Evolutionary conservation across 2,888 invertebrate genomes (phyloP), one percentile per base, ranked within the genome.

Genomic region (Theretra japonica): DNA sequence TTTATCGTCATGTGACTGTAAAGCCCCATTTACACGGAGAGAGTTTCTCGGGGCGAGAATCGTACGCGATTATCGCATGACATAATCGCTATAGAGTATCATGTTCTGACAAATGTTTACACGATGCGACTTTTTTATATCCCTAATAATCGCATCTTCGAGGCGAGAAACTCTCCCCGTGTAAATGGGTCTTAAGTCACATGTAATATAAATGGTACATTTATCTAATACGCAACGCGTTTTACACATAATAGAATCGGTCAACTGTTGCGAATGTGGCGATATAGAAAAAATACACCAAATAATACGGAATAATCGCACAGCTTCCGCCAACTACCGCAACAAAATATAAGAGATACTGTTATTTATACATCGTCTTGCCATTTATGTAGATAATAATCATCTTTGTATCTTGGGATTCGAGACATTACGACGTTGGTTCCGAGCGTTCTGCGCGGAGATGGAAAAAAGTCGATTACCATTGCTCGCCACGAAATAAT

Each of bases 401-500:
- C 85, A 89, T 89, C 81, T 86, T 82, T 86, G 85, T 87, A 85
- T 88, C 83, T 84, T 79, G 81, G 82, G 80, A 87, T 86, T 83
- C 81, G 82, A 83, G 62, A 86, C 84, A 91, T 90, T 87, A 87
- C 85, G 86, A 83, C 81, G 80, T 80, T 77, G 77, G 78, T 83
- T 82, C 80, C 77, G 78, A 83, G 79, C 75, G 77, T 81, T 84
- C 75, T 73, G 82, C 81, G 79, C 85, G 85, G 84, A 87, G 86
- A 90, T 88, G 80, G 86, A 90, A 93, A 93, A 93, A 93, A 93
- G 89, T 89, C 89, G 89, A 92, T 93, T 92, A 90, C 91, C 89
- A 91, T 90, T 90, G 89, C 85, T 91, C 89, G 88, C 92, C 92
- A 86, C 92, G 86, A 91, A 93, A 93, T 93, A 93, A 94, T 94